These are phyloP conservation scores for Pterocles gutturalis DNA, from an alignment of 2,113 vertebrate species.

Conservation along the genomic window DNA sequence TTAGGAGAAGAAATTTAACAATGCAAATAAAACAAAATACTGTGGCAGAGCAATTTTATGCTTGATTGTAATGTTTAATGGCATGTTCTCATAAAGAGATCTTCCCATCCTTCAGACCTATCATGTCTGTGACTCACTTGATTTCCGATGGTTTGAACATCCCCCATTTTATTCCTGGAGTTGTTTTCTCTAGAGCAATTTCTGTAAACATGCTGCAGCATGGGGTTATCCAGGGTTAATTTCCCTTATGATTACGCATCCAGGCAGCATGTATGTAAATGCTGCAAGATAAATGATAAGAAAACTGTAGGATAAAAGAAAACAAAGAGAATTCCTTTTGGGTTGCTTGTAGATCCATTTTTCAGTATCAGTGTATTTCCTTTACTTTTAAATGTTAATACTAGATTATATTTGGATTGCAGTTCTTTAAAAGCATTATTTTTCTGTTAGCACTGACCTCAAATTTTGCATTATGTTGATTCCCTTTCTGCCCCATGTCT, in stretches of 20 bases:
- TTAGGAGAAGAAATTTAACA: conserved; percentile 61
- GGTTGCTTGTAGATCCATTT: background rate
- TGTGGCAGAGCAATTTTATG: conserved; percentile 60
- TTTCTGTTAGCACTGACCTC: background rate
- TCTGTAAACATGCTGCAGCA: conserved; percentile 26
- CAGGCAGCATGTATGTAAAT: conserved; percentile 41
- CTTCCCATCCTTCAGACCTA: conserved; percentile 51
- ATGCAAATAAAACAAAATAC: conserved; percentile 66
- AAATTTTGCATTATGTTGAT: background rate
- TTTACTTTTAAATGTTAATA: background rate
- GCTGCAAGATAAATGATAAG: conserved; percentile 11
- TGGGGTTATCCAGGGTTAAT: conserved; percentile 55
- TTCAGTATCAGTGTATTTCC: background rate
- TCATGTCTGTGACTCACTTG: conserved; percentile 50
- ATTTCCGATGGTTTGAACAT: conserved; percentile 23
- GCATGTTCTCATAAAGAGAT: conserved; percentile 59
- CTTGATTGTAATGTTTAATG: conserved; percentile 67
- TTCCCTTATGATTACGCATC: conserved; percentile 47
- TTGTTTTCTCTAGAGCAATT: conserved; percentile 58
- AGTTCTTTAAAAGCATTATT: background rate
- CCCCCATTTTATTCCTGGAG: conserved; percentile 26
- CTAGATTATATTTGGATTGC: background rate
- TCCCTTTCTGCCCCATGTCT: background rate
- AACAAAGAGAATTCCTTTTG: background rate
- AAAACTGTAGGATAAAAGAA: background rate